Base-by-base conservation (phyloP, 2,888 invertebrate genomes). In the Epirrhoe tristata region DNA sequence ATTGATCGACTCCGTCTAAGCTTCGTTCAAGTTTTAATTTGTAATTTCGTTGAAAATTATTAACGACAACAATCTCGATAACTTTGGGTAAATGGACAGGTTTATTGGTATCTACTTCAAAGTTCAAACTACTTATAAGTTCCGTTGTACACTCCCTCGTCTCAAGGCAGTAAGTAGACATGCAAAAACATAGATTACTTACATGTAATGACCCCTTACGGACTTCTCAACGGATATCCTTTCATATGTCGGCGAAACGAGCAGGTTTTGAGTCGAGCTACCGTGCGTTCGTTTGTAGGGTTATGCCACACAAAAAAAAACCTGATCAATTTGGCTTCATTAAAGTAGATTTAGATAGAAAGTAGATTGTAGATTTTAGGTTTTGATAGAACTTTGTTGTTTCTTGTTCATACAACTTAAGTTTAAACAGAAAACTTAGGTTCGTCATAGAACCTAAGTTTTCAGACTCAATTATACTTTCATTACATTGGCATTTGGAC, bases 171-270 rank as follows among this genome's bases (percentile, higher is more conserved):
- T 56, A 59, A 32, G 17, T 24, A 63, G 34, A 59, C 52, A 50
- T 56, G 63, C 76, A 85, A 86, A 86, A 85, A 81, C 81, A 80
- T 84, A 78, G 78, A 83, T 82, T 82, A 81, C 84, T 82, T 72
- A 80, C 74, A 72, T 72, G 77, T 91, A 91, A 93, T 90, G 86
- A 89, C 81, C 89, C 85, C 83, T 87, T 83, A 78, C 77, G 81
- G 80, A 72, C 80, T 80, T 76, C 78, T 75, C 81, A 82, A 77
- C 91, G 93, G 93, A 93, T 91, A 92, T 93, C 93, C 93, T 90
- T 79, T 80, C 88, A 87, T 86, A 84, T 84, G 87, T 85, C 80
- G 81, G 82, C 78, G 81, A 87, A 87, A 86, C 80, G 87, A 87
- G 63, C 82, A 76, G 77, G 72, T 70, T 58, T 71, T 77, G 77